Evolutionary conservation across 2,888 invertebrate species (phyloP), one percentile per base, ranked within the genome.

Genomic region (Melinaea marsaeus): DNA sequence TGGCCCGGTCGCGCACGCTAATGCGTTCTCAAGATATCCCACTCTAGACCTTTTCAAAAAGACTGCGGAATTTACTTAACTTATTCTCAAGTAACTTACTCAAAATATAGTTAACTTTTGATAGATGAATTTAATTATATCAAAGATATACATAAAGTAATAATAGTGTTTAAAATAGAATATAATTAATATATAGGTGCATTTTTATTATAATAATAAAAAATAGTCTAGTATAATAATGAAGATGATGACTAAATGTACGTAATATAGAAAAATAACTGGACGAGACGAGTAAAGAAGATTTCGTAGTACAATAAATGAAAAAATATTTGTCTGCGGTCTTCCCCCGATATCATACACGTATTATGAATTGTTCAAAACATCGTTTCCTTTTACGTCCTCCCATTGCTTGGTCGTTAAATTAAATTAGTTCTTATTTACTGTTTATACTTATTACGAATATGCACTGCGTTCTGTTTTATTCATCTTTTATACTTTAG

Each of bases 271-370:
- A 32, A n/a, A 51, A 51, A 51, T n/a, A 51, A 51, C 32, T 51
- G 51, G 32, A 11, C 3, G 32, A 7, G 32, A 32, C 13, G 13
- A 6, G 6, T 51, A 32, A 48, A 48, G 32, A 22, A 22, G 22
- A 46, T 32, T 51, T 51, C 78, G 78, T 75, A 81, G 80, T 78
- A 75, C 77, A 80, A 83, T 76, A 85, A 90, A 89, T 88, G 85
- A 85, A 87, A 89, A 90, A 88, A 89, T 90, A 90, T 90, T 88
- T 86, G 89, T 90, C 89, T 89, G 89, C 81, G 70, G 62, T 47
- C 61, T 55, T 51, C 60, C 64, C 51, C 62, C 59, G 48, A 55
- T 62, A 58, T 51, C 32, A 51, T 51, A 32, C 60, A 35, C 35
- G 46, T 57, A 34, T 51, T 48, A 35, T 22, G 51, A 22, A 32